phyloP scores from a whole-genome alignment of 2,113 vertebrate genomes.

The Oostethus manadensis region DNA sequence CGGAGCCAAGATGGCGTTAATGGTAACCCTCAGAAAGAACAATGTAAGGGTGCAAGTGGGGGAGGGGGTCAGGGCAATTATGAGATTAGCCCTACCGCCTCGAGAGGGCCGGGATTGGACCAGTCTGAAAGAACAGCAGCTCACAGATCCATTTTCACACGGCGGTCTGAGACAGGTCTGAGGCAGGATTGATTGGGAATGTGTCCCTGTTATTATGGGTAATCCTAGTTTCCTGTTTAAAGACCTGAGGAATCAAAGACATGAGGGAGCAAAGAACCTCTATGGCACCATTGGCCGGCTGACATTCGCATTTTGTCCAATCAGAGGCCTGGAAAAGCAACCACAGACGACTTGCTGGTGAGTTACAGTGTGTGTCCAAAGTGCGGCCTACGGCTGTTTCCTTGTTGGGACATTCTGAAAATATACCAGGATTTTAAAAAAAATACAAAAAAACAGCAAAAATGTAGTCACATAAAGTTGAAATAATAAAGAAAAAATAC shows the following conservation, averaged over 20 bases:
- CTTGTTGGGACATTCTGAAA: too few species aligned
- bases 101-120: conserved; percentile 73
- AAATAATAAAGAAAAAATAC: too few species aligned
- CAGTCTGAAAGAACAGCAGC: conserved; percentile 75
- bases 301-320: too few species aligned
- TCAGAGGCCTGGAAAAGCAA: too few species aligned
- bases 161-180: conserved; percentile 63
- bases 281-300: conserved; percentile 42
- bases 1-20: conserved; percentile 77
- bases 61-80: conserved; percentile 77
- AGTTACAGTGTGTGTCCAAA: too few species aligned
- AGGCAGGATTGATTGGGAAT: conserved; percentile 63
- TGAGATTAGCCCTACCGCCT: conserved; percentile 80
- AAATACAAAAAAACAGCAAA: too few species aligned
- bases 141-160: conserved; percentile 75
- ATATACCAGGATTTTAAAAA: too few species aligned
- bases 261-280: conserved; percentile 49
- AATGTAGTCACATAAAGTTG: too few species aligned
- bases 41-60: conserved; percentile 58
- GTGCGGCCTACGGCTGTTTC: too few species aligned
- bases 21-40: conserved; percentile 78
- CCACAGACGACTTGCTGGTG: too few species aligned
- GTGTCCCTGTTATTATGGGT: conserved; percentile 70
- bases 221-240: conserved; percentile 73
- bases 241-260: conserved; percentile 65